Evolutionary conservation across 2,113 vertebrate genomes (phyloP).

Genomic region (Chaetodon trifascialis): DNA sequence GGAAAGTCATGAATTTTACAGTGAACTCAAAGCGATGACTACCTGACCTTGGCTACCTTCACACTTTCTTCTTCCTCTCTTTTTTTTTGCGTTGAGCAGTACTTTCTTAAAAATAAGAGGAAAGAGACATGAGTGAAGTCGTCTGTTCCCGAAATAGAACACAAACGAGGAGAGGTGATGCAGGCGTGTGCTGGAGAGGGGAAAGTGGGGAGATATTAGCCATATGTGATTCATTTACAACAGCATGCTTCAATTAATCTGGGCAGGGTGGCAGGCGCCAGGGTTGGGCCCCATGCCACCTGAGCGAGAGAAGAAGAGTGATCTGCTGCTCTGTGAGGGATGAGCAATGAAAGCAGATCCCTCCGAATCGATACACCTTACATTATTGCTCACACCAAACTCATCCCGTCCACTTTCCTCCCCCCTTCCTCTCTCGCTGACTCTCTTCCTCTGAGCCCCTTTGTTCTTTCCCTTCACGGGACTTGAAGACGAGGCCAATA

Average conservation of each 20-base stretch:
- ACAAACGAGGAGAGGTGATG: constrained; percentile 49
- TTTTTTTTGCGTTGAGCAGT: background rate
- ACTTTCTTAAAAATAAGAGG: constrained; percentile 25
- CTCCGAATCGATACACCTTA: constrained; percentile 64
- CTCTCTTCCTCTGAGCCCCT: constrained; percentile 44
- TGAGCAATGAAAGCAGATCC: constrained; percentile 63
- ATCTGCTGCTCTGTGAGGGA: constrained; percentile 52
- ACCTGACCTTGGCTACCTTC: constrained; percentile 64
- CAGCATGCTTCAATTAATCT: constrained; percentile 81
- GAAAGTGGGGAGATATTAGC: constrained; percentile 68
- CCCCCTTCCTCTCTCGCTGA: background rate
- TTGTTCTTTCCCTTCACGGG: constrained; percentile 38
- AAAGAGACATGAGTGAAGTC: constrained; percentile 18
- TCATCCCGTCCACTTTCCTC: constrained; percentile 1
- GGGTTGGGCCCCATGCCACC: constrained; percentile 78
- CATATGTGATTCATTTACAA: constrained; percentile 83
- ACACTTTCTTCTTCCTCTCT: background rate
- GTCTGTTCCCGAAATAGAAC: constrained; percentile 50
- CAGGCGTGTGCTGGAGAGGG: constrained; percentile 19
- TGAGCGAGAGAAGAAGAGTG: constrained; percentile 57
- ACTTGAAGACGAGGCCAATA: constrained; percentile 31
- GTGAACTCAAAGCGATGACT: constrained; percentile 55
- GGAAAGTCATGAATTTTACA: constrained; percentile 82
- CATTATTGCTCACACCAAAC: constrained; percentile 56
- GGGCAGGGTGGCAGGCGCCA: constrained; percentile 74